Evolutionary conservation across 2,797 vertebrate species (phyloP), one percentile per base, ranked within the genome.

Genomic region (Lerista edwardsae): DNA sequence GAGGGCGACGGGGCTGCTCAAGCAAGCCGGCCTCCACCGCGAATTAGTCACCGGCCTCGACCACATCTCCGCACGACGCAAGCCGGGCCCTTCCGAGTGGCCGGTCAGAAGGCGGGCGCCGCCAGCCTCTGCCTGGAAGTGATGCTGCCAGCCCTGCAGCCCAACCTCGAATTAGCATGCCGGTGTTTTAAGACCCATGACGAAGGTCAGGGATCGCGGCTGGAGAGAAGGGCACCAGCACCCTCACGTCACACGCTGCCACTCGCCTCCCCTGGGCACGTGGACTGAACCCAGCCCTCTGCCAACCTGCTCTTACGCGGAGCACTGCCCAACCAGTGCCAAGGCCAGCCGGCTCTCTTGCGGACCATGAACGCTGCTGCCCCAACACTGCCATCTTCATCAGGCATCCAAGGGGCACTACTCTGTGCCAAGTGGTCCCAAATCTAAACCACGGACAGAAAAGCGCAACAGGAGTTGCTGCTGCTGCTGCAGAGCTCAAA

Each of bases 1-100:
- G 41, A 80, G 79, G 39, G 34, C n/a, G 15, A 62, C 61, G 25
- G 68, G 55, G 57, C n/a, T 55, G 65, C 61, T 81, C 88, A 80
- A 36, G 65, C 36, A 84, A 39, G 47, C 8, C 47, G 85, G 47
- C 75, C 64, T n/a, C 41, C 67, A 51, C 80, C 3, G 71, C 31
- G 41, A 31, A 74, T 9, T 84, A 39, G 25, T 25, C 25, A 6
- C n/a, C 23, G 55, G 41, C 59, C 73, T 34, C 47, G 27, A 17
- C 51, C 29, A 76, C 25, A 25, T n/a, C 65, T 86, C 34, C 29
- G 73, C 29, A 9, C 77, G 31, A n/a, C 3, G 15, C 61, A 47
- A 12, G 23, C 62, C 19, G 11, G 36, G 34, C 31, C 29, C 34
- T 55, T 41, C n/a, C 14, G 17, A 55, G 51, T 55, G 65, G 71